A percentile compares a stretch with the other conserved stretches of the same genome.
These are phyloP conservation scores for Andrena dorsata DNA, from an alignment of 2,888 invertebrate genomes.

Conservation along the genomic window DNA sequence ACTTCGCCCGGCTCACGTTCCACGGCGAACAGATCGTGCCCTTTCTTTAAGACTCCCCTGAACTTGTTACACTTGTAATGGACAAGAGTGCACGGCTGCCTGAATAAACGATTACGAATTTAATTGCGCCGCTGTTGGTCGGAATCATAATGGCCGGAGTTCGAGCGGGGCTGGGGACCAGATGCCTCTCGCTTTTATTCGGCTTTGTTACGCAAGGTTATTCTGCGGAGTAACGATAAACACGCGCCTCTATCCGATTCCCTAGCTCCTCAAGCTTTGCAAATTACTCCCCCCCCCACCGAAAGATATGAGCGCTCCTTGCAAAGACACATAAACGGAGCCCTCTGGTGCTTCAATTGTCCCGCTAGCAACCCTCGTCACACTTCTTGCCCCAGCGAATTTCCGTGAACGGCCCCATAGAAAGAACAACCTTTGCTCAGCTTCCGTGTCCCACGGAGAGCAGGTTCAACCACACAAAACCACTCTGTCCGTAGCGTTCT, in stretches of 20 bases:
- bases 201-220: not conserved
- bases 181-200: not conserved
- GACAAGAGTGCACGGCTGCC: conserved; percentile 19
- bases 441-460: not conserved
- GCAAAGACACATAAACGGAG: not conserved
- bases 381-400: not conserved
- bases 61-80: conserved; percentile 44
- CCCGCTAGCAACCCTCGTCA: not conserved
- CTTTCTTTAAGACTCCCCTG: conserved; percentile 27
- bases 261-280: not conserved
- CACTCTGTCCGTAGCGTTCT: not conserved
- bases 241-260: not conserved
- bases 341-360: not conserved
- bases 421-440: not conserved
- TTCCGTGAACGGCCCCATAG: not conserved
- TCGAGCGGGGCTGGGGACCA: not conserved
- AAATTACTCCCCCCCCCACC: not conserved
- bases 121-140: conserved; percentile 34
- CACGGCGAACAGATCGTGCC: conserved; percentile 29
- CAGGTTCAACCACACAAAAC: conserved; percentile 2
- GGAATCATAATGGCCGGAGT: conserved; percentile 1
- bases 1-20: conserved; percentile 17
- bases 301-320: not conserved
- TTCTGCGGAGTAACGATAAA: not conserved
- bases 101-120: conserved; percentile 49